A percentile compares a stretch with the other conserved stretches of the same genome.
phyloP scores from a whole-genome alignment of 2,113 vertebrate genomes.

The Suricata suricatta region DNA sequence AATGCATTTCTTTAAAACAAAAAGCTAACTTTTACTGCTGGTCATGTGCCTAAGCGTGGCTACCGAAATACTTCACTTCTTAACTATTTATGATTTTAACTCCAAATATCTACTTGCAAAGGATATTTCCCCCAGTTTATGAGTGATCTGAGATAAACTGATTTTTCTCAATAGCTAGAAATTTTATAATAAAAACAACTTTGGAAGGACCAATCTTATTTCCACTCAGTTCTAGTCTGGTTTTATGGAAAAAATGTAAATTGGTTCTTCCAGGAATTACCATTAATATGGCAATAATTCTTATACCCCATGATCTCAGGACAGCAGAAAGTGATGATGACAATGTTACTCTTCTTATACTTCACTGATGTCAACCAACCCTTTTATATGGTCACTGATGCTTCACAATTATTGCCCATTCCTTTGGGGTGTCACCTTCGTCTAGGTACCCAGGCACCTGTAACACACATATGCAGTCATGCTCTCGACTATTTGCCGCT shows the following conservation, averaged over 20 bases:
- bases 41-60: neutral
- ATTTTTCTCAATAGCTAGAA: constrained; percentile 1
- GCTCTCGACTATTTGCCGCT: neutral
- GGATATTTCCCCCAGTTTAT: neutral
- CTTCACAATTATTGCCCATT: neutral
- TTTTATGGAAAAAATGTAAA: neutral
- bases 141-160: neutral
- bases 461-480: neutral
- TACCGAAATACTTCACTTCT: neutral
- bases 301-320: neutral
- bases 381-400: neutral
- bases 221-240: neutral
- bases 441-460: neutral
- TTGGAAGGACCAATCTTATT: neutral
- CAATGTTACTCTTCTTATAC: neutral
- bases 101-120: neutral
- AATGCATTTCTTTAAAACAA: neutral
- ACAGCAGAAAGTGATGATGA: neutral
- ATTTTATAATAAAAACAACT: neutral
- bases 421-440: neutral
- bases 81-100: neutral
- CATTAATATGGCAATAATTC: neutral
- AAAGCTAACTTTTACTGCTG: neutral
- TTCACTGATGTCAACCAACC: neutral
- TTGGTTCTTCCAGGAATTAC: neutral